A percentile compares a stretch with the other conserved stretches of the same genome.
These are phyloP conservation scores for Diogma glabrata DNA, from an alignment of 2,888 invertebrate species.

Conservation along the genomic window DNA sequence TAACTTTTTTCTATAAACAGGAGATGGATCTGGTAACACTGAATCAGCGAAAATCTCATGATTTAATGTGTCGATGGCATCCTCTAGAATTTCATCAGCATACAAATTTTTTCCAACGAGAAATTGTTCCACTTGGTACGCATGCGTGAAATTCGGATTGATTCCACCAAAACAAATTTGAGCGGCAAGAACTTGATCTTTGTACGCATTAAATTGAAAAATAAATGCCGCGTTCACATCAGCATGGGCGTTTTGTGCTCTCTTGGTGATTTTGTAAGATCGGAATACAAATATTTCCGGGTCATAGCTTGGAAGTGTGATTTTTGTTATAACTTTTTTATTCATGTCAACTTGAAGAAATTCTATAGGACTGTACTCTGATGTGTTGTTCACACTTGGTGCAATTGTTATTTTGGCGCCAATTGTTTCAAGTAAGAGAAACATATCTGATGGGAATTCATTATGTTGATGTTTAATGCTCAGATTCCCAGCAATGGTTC, in stretches of 20 bases:
- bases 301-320: constrained; percentile 23
- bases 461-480: constrained; percentile 40
- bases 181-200: constrained; percentile 24
- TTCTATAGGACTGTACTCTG: constrained; percentile 26
- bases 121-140: constrained; percentile 42
- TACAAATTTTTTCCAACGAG: constrained; percentile 37
- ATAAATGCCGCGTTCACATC: constrained; percentile 65
- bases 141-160: constrained; percentile 39
- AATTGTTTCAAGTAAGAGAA: constrained; percentile 35
- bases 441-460: constrained; percentile 46
- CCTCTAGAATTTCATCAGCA: constrained; percentile 35
- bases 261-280: constrained; percentile 56
- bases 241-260: constrained; percentile 66
- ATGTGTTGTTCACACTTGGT: constrained; percentile 25
- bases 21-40: constrained; percentile 47
- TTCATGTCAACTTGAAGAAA: constrained; percentile 26
- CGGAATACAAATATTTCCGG: constrained; percentile 31
- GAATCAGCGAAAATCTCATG: constrained; percentile 49
- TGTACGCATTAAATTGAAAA: constrained; percentile 38
- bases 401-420: constrained; percentile 32
- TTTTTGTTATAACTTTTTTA: constrained; percentile 25
- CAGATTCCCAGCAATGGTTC: constrained; percentile 42
- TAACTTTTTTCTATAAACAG: constrained; percentile 47
- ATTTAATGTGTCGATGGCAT: constrained; percentile 41
- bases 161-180: constrained; percentile 30